Evolutionary conservation across 2,888 invertebrate species (phyloP), one percentile per base, ranked within the genome.

Genomic region (Stenodema calcarata): DNA sequence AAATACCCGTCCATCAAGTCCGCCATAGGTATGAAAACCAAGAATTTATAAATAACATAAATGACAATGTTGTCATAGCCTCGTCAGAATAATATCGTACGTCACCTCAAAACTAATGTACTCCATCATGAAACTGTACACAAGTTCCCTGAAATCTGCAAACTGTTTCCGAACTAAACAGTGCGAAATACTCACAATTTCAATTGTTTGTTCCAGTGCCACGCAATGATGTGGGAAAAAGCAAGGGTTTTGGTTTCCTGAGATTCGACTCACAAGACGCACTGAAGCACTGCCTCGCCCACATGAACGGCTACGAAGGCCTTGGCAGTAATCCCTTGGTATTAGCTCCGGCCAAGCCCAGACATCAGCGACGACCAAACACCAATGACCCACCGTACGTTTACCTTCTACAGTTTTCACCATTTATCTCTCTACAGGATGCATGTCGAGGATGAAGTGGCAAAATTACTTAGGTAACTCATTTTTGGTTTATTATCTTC

Each of bases 171-270:
- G n/a, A n/a, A n/a, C n/a, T n/a, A n/a, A n/a, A n/a, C n/a, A n/a
- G n/a, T n/a, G n/a, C n/a, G n/a, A n/a, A n/a, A n/a, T n/a, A n/a
- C n/a, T n/a, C n/a, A n/a, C n/a, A n/a, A n/a, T n/a, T n/a, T n/a
- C n/a, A 9, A 1, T 1, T 42, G 86, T 87, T 73, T 88, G 85
- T 93, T 93, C 41, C 91, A 96, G 98, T 98, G 41, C 98, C 98
- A 89, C 92, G 97, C 90, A 98, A 98, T 90, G 94, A 93, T 89
- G 94, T 95, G 87, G 98, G 98, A 2, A 96, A 96, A 90, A 98
- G 98, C 90, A 97, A 97, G 92, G 98, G 98, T 16, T 99, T 98
- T 91, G 99, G 98, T 6, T 98, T 99, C 92, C 97, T 99, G 12
- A 93, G 98, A 89, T 99, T 99, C 91, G 96, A 97, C 4, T 96